Base-by-base conservation (phyloP, 1,140 invertebrate genomes). In the Macrobrachium nipponense region DNA sequence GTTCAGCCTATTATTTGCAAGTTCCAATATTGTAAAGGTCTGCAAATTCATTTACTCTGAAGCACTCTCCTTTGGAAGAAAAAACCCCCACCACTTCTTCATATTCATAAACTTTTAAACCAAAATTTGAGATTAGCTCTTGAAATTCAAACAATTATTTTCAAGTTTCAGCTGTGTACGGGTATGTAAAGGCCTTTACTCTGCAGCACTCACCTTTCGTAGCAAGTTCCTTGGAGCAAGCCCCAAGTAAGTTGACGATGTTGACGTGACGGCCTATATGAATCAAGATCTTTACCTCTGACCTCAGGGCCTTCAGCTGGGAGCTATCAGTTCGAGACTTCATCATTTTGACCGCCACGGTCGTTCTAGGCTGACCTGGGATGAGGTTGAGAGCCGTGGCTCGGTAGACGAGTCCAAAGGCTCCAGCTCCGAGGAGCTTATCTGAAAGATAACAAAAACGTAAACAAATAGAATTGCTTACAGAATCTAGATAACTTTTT, bases 231-330 rank as follows among this genome's bases (percentile, higher is more conserved):
- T 96, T 96, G 0, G 97, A 98, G 82, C 96, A 97, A 36, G 97
- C 98, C 73, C 98, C 98, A 2, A 98, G 93, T 27, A 99, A 92
- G 92, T 99, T 99, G 0, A 98, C 96, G 36, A 99, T 97, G 91
- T 99, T 99, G 0, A 98, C 91, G 92, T 99, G 97, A 90, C 96
- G 96, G 0, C 97, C 97, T 83, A 99, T 93, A 91, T 98, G 96
- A 18, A 97, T 95, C 94, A 99, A 96, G 43, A 99, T 98, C 92
- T 99, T 99, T 0, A 99, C 91, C 91, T 99, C 98, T 7, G 96
- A 96, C 10, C 95, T 94, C 17, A 99, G 91, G 0, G 97, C 95
- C 89, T 95, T 94, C 18, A 97, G 94, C 75, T 94, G 94, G 61
- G 93, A 93, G 14, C 93, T 93, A 90, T 96, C 95, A 0, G 95